These are phyloP conservation scores for Rhagophthalmus giganteus DNA, from an alignment of 2,888 invertebrate genomes.

Conservation along the genomic window DNA sequence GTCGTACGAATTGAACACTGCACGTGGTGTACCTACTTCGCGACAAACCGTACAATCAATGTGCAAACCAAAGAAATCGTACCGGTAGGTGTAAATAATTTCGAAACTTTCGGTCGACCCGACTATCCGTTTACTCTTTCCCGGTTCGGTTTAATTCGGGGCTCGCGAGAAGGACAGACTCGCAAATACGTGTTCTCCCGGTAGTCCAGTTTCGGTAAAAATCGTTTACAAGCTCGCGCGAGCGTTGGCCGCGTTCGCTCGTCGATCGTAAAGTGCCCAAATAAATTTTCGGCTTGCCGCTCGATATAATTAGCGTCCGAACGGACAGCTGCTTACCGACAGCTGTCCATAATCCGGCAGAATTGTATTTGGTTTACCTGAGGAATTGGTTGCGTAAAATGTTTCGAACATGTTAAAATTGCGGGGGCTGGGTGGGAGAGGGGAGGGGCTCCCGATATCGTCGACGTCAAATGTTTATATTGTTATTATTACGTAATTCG, in stretches of 20 bases:
- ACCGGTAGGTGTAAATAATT: slow-evolving; percentile 19
- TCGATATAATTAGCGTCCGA: slow-evolving; percentile 1
- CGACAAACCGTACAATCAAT: slow-evolving; percentile 10
- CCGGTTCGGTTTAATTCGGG: not conserved
- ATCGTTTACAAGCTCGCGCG: not conserved
- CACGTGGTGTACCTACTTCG: slow-evolving; percentile 19
- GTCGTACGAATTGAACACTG: slow-evolving; percentile 12
- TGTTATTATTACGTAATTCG: too few relatives aligned
- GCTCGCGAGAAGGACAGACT: slow-evolving; percentile 1
- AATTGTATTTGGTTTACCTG: slow-evolving; percentile 21
- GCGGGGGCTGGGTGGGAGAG: too few relatives aligned
- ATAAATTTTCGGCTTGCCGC: slow-evolving; percentile 9
- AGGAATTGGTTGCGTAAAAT: slow-evolving; percentile 1
- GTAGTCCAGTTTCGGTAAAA: slow-evolving; percentile 8
- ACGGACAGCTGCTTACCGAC: slow-evolving; percentile 25
- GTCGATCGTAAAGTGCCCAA: not conserved
- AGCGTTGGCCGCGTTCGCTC: not conserved
- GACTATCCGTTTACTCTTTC: not conserved
- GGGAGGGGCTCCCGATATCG: too few relatives aligned
- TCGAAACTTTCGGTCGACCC: not conserved
- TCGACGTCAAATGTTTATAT: too few relatives aligned
- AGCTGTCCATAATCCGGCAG: slow-evolving; percentile 25
- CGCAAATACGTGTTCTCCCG: slow-evolving; percentile 3
- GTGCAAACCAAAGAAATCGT: slow-evolving; percentile 14
- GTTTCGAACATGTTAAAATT: too few relatives aligned